Conservation (phyloP, 1,140 invertebrate genomes). For the Patella vulgata region DNA sequence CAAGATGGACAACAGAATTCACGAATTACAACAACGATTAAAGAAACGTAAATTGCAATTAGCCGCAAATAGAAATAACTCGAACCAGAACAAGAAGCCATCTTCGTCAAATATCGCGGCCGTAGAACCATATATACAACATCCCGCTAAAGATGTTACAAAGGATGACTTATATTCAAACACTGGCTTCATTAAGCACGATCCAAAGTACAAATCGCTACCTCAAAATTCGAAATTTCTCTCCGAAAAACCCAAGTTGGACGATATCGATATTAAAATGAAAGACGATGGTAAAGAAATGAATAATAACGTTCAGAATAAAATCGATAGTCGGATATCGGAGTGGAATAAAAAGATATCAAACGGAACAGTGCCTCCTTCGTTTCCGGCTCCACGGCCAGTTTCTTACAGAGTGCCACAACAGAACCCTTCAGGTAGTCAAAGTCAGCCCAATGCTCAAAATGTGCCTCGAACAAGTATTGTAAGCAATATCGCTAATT, state of each 20-base stretch:
- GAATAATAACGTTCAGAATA: constrained; percentile 12
- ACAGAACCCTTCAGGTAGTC: constrained; percentile 2
- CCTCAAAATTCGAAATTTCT: constrained; percentile 74
- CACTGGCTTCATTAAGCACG: constrained; percentile 80
- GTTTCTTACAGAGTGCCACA: neutral
- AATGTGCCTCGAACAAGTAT: constrained; percentile 1
- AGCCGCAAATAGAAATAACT: constrained; percentile 84
- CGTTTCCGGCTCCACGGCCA: constrained; percentile 1
- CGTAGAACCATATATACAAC: constrained; percentile 84
- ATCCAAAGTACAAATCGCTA: constrained; percentile 93
- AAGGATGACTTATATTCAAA: constrained; percentile 54
- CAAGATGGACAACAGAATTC: constrained; percentile 90
- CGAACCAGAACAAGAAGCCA: constrained; percentile 61
- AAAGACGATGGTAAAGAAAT: constrained; percentile 10
- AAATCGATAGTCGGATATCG: too few species aligned
- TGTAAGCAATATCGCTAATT: constrained; percentile 22
- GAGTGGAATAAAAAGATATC: constrained; percentile 1
- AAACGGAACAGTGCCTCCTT: neutral
- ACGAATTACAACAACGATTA: constrained; percentile 89
- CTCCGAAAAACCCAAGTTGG: constrained; percentile 29
- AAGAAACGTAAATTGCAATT: constrained; percentile 75
- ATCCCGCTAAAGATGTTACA: constrained; percentile 69
- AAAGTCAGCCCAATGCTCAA: neutral
- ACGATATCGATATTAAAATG: constrained; percentile 5
- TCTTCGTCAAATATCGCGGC: constrained; percentile 75